Percentiles rank a stretch among this genome's conserved stretches.
phyloP scores from a whole-genome alignment of 1,140 invertebrate genomes.

The Ladona fulva region DNA sequence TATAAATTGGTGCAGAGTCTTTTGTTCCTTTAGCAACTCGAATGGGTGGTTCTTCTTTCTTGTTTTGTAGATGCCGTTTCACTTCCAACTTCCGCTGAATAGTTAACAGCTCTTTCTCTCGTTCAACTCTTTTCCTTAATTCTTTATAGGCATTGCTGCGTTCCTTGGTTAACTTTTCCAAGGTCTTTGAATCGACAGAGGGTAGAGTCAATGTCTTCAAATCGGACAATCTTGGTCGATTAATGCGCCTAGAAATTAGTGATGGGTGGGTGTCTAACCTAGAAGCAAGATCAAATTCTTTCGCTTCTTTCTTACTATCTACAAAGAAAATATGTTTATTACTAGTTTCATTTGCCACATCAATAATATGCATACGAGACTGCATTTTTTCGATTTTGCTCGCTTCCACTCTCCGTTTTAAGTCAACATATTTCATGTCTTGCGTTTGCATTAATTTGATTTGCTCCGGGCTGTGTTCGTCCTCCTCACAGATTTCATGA shows the following conservation, averaged over 20 bases:
- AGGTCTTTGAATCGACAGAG: slow-evolving; percentile 42
- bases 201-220: slow-evolving; percentile 50
- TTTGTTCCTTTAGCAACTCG: slow-evolving; percentile 56
- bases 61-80: slow-evolving; percentile 60
- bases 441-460: slow-evolving; percentile 82
- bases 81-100: slow-evolving; percentile 79
- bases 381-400: slow-evolving; percentile 84
- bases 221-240: slow-evolving; percentile 52
- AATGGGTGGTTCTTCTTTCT: slow-evolving; percentile 50
- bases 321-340: slow-evolving; percentile 81
- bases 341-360: slow-evolving; percentile 50
- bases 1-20: slow-evolving; percentile 65
- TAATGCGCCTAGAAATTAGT: slow-evolving; percentile 55
- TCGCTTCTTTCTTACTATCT: slow-evolving; percentile 52
- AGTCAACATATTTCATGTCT: slow-evolving; percentile 81
- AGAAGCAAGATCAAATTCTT: slow-evolving; percentile 60
- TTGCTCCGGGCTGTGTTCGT: slow-evolving; percentile 71
- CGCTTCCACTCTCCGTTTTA: slow-evolving; percentile 73
- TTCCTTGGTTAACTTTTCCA: slow-evolving; percentile 17
- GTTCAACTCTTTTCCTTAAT: slow-evolving; percentile 65
- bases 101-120: slow-evolving; percentile 70
- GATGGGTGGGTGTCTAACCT: slow-evolving; percentile 64
- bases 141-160: slow-evolving; percentile 64
- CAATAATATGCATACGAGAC: slow-evolving; percentile 70
- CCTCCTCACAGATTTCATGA: slow-evolving; percentile 32